phyloP scores from a whole-genome alignment of 2,113 vertebrate species.

The Epinephelus cyanopodus region DNA sequence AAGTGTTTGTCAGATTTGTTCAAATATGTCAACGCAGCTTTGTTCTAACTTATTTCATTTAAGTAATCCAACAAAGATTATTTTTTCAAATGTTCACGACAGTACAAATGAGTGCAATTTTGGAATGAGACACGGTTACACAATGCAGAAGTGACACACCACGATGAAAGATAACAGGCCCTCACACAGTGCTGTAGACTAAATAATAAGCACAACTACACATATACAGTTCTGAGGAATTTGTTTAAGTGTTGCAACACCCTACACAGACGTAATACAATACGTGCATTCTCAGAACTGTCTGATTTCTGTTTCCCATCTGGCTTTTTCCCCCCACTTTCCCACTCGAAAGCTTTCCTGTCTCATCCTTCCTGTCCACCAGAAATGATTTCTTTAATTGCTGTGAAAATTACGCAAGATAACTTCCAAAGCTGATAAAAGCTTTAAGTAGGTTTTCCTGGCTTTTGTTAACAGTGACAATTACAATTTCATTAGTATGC shows the following conservation, averaged over 20 bases:
- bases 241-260: conserved; percentile 9
- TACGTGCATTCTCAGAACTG: neutral
- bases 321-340: neutral
- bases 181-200: conserved; percentile 48
- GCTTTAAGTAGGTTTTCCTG: conserved; percentile 21
- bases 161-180: conserved; percentile 21
- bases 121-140: no score
- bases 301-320: neutral
- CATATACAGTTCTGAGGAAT: conserved; percentile 16
- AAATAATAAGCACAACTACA: conserved; percentile 44
- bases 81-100: neutral
- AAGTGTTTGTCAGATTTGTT: neutral
- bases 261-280: neutral
- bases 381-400: conserved; percentile 27
- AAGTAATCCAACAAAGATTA: neutral
- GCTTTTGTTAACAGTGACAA: conserved; percentile 63
- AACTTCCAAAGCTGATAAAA: conserved; percentile 46
- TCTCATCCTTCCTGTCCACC: conserved; percentile 1
- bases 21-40: neutral
- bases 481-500: conserved; percentile 58
- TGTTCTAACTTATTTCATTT: neutral
- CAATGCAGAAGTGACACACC: neutral
- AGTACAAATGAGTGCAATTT: neutral
- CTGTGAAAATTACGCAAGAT: conserved; percentile 18
- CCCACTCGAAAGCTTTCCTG: neutral